Conservation (phyloP, 2,113 vertebrate genomes). For the Seriola aureovittata region DNA sequence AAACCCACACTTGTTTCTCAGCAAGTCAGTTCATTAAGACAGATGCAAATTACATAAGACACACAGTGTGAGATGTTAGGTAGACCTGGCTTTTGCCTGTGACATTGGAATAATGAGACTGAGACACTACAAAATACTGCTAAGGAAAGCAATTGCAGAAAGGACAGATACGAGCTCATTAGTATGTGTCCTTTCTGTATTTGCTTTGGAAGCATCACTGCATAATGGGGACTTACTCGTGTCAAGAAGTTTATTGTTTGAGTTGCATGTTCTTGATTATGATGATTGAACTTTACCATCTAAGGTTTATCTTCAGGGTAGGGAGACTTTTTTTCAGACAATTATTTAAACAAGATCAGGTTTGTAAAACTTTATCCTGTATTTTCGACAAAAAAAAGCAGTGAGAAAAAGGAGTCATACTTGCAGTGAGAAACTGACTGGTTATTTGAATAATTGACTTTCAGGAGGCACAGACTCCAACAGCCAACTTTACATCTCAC, state of each 20-base stretch:
- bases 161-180: background rate
- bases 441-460: background rate
- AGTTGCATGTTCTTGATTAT: constrained; percentile 1
- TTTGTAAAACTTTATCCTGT: background rate
- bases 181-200: background rate
- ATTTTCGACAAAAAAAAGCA: too few relatives aligned
- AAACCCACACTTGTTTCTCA: background rate
- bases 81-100: background rate
- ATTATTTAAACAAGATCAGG: background rate
- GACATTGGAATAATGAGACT: constrained; percentile 1
- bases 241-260: background rate
- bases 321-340: background rate
- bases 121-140: constrained; percentile 2
- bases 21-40: background rate
- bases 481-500: background rate
- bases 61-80: background rate
- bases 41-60: constrained; percentile 7
- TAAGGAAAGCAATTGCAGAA: background rate
- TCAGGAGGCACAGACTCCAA: background rate
- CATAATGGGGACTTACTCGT: background rate
- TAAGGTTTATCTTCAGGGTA: background rate
- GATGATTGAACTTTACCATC: background rate
- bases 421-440: background rate
- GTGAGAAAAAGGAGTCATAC: too few relatives aligned
- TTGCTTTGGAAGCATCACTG: background rate